These are phyloP conservation scores for Drosophila setosimentum DNA, from an alignment of 2,888 invertebrate genomes.

Conservation along the genomic window DNA sequence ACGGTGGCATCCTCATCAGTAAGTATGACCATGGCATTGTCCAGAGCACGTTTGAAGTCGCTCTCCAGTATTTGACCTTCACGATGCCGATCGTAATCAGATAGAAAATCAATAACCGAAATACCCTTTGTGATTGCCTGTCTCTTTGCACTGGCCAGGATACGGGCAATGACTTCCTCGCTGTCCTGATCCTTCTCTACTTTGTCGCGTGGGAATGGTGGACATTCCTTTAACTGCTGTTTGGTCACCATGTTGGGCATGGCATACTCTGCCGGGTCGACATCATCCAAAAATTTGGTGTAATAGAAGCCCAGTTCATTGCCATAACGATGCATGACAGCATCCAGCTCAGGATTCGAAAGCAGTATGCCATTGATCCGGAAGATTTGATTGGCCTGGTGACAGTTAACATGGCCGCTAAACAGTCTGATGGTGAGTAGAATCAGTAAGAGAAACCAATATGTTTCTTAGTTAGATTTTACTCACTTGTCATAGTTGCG, in stretches of 20 bases:
- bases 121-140: slow-evolving; percentile 89
- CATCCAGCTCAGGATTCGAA: slow-evolving; percentile 88
- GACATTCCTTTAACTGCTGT: slow-evolving; percentile 60
- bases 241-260: slow-evolving; percentile 74
- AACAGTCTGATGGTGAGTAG: slow-evolving; percentile 86
- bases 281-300: slow-evolving; percentile 89
- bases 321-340: slow-evolving; percentile 89
- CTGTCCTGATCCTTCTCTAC: slow-evolving; percentile 86
- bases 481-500: slow-evolving; percentile 89
- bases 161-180: slow-evolving; percentile 87
- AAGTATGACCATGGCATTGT: slow-evolving; percentile 88
- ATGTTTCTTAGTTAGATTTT: too few species aligned
- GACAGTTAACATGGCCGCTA: slow-evolving; percentile 90
- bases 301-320: slow-evolving; percentile 92
- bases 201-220: slow-evolving; percentile 85
- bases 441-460: not conserved
- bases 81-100: slow-evolving; percentile 88
- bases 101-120: slow-evolving; percentile 88
- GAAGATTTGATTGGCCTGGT: slow-evolving; percentile 90
- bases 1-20: slow-evolving; percentile 89
- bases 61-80: slow-evolving; percentile 88
- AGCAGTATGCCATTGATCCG: slow-evolving; percentile 89
- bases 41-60: slow-evolving; percentile 90
- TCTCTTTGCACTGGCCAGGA: slow-evolving; percentile 91
- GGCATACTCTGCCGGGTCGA: slow-evolving; percentile 83